These are phyloP conservation scores for Echiichthys vipera DNA, from an alignment of 2,797 vertebrate genomes.

Conservation along the genomic window DNA sequence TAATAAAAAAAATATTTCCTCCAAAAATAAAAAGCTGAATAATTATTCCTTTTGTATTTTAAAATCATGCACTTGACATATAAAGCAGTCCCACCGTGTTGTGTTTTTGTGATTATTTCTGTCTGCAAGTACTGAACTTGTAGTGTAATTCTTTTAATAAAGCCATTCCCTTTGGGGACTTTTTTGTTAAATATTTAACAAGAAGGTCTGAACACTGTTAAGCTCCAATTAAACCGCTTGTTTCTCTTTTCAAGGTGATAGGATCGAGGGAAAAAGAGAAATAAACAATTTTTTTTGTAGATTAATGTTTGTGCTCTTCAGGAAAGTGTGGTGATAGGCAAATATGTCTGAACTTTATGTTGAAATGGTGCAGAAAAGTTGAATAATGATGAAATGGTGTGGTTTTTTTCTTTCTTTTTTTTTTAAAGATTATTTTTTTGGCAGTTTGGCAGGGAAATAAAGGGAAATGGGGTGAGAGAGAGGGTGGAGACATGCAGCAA, in stretches of 20 bases:
- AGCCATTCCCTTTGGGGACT: neutral
- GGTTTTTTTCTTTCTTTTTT: too few species aligned
- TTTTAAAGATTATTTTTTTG: too few species aligned
- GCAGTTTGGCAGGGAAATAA: too few species aligned
- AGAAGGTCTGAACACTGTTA: too few species aligned
- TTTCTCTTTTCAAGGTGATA: too few species aligned
- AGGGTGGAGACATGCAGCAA: too few species aligned
- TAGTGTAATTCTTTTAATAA: neutral
- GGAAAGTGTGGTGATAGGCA: neutral
- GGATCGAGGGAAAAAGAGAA: too few species aligned
- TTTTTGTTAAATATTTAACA: neutral
- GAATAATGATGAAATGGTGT: neutral
- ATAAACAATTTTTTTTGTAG: too few species aligned
- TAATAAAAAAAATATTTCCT: neutral
- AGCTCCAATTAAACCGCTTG: too few species aligned
- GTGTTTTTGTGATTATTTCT: neutral
- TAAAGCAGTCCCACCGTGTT: accelerated
- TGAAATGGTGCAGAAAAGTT: neutral
- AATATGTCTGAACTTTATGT: neutral
- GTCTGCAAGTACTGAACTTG: neutral
- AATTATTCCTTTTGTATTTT: neutral
- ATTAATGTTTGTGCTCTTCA: too few species aligned
- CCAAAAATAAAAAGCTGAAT: neutral
- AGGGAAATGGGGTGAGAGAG: too few species aligned
- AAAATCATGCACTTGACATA: neutral